phyloP scores from a whole-genome alignment of 2,113 vertebrate genomes.

The Chrysochloris asiatica region DNA sequence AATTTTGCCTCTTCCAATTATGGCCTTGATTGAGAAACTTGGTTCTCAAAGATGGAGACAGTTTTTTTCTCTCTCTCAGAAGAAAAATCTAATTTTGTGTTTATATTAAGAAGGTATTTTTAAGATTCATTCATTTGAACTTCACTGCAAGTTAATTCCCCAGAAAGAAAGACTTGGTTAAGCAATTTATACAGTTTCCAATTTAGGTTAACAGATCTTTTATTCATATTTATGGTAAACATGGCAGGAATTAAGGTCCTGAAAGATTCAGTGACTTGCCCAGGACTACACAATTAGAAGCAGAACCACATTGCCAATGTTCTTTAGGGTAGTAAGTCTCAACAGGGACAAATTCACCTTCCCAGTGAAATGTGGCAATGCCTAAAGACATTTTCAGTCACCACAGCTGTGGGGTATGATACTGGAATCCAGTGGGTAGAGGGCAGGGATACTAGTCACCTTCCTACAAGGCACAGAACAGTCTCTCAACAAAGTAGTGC shows the following conservation, averaged over 20 bases:
- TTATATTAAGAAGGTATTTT: constrained; percentile 67
- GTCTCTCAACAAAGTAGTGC: neutral
- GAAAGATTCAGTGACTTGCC: neutral
- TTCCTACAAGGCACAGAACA: neutral
- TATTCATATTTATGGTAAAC: neutral
- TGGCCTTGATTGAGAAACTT: constrained; percentile 44
- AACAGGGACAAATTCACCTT: neutral
- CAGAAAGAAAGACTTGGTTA: constrained; percentile 47
- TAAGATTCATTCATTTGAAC: constrained; percentile 66
- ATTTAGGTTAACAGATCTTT: constrained; percentile 1
- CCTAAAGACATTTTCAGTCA: neutral
- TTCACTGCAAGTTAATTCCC: constrained; percentile 52
- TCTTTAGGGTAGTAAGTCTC: neutral
- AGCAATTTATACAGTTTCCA: constrained; percentile 40
- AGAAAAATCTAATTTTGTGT: constrained; percentile 51
- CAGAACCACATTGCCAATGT: neutral
- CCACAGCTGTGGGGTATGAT: neutral
- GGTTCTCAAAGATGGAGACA: neutral
- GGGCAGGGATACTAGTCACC: neutral
- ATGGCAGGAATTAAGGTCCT: neutral
- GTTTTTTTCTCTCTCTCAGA: constrained; percentile 3
- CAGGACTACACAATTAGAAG: neutral
- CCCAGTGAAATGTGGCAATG: neutral
- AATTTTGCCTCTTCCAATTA: constrained; percentile 29
- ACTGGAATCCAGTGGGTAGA: neutral